Evolutionary conservation across 2,888 invertebrate species (phyloP), one percentile per base, ranked within the genome.

Genomic region (Macaria liturata): DNA sequence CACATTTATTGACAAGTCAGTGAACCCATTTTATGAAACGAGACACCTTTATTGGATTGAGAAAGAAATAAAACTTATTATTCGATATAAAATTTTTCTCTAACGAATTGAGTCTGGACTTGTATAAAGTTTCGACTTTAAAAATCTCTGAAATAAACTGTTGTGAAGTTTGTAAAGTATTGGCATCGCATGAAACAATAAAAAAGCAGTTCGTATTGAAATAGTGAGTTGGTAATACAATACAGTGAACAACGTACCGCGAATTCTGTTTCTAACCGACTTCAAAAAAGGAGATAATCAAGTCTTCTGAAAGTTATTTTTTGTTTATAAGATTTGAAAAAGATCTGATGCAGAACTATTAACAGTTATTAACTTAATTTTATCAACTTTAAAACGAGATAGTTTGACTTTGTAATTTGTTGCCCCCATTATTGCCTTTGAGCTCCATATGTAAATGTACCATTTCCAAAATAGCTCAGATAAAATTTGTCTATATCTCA

Each of bases 151-250:
- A 53, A 55, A 51, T 61, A 59, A 65, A 64, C 57, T 63, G 54
- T 55, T 44, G 43, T 47, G 46, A 60, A 64, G 59, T 61, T 68
- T 53, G 50, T 58, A 62, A 64, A 65, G 60, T 61, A 65, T 65
- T 65, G 62, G 61, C 58, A 59, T 42, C 42, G 42, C 42, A 8
- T 59, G 49, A 62, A 63, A 65, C 62, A 61, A 65, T 64, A 60
- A 61, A 63, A 64, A 61, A 58, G 57, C 43, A 59, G 63, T 56
- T 49, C 32, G 4, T 30, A 34, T 50, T 54, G 54, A 59, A 54
- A 54, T 9, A 48, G 32, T 3, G 30, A 46, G 46, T 9, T 9
- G 43, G 6, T 9, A 7, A 9, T 42, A 37, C 30, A 4, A 43
- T 4, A 37, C 43, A 54, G 54, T 54, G 9, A 43, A 43, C 34